A percentile compares a stretch with the other conserved stretches of the same genome.
These are phyloP conservation scores for Nanorana parkeri DNA, from an alignment of 2,113 vertebrate genomes.

Conservation along the genomic window DNA sequence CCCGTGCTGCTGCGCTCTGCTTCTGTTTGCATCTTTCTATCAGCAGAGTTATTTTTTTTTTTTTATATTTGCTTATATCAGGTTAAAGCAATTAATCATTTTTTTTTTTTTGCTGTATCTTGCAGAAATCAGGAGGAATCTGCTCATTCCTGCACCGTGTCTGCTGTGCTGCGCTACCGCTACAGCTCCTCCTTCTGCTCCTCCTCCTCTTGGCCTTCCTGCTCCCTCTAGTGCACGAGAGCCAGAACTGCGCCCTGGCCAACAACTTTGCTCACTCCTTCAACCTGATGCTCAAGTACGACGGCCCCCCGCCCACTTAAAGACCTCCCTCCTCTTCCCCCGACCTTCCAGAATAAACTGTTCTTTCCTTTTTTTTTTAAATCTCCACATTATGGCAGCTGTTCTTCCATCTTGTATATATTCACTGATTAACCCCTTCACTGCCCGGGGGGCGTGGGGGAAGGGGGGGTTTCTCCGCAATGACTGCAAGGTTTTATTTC, in stretches of 20 bases:
- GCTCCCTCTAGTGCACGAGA: conserved; percentile 79
- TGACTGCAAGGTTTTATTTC: background rate
- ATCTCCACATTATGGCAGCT: conserved; percentile 20
- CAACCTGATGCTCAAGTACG: conserved; percentile 85
- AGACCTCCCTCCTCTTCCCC: background rate
- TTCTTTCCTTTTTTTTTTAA: background rate
- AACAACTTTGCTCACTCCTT: conserved; percentile 95
- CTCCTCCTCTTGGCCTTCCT: conserved; percentile 84
- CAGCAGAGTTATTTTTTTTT: too few relatives aligned
- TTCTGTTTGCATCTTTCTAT: too few relatives aligned
- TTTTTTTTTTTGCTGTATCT: conserved; percentile 44
- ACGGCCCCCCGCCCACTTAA: conserved; percentile 88
- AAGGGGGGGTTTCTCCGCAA: background rate
- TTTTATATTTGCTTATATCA: too few relatives aligned
- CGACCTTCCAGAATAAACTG: accelerated
- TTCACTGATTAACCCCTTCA: background rate
- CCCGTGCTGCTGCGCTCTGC: too few relatives aligned
- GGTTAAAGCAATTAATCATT: too few relatives aligned
- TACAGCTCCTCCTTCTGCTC: conserved; percentile 83
- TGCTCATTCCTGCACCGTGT: conserved; percentile 72
- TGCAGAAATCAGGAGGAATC: conserved; percentile 65
- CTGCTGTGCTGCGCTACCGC: conserved; percentile 80
- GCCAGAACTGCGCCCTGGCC: conserved; percentile 82
- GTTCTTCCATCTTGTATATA: conserved; percentile 36
- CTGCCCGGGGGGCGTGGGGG: background rate